A percentile compares a stretch with the other conserved stretches of the same genome.
phyloP scores from a whole-genome alignment of 2,797 vertebrate species.

The Dermochelys coriacea region DNA sequence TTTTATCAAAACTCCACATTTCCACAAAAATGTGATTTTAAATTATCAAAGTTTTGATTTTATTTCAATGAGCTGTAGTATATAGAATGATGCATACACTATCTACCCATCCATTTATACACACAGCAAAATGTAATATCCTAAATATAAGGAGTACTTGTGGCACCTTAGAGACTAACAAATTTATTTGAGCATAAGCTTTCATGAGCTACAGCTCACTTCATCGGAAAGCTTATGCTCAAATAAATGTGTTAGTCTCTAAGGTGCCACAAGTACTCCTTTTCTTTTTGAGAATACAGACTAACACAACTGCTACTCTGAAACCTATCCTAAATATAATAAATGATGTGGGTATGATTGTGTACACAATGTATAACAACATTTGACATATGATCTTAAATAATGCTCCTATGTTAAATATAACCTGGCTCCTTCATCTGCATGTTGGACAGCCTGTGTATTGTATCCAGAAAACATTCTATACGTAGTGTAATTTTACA shows the following conservation, averaged over 20 bases:
- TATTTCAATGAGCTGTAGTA: background rate
- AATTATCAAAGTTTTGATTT: background rate
- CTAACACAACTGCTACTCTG: too few species aligned
- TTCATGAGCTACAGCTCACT: too few species aligned
- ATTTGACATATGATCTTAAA: conserved; percentile 10
- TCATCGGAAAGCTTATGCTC: too few species aligned
- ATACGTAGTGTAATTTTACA: background rate
- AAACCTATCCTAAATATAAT: conserved; percentile 58
- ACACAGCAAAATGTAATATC: conserved; percentile 47
- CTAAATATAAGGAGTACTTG: conserved; percentile 53
- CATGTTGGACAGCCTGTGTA: conserved; percentile 51
- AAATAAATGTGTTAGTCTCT: too few species aligned
- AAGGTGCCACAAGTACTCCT: too few species aligned
- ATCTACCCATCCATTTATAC: conserved; percentile 66
- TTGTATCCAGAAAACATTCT: conserved; percentile 58
- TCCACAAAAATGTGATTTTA: background rate
- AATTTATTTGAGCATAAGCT: too few species aligned
- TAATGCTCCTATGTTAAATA: conserved; percentile 74
- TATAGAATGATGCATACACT: conserved; percentile 36
- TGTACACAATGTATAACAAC: conserved; percentile 61
- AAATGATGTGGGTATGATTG: conserved; percentile 46
- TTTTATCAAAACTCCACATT: background rate
- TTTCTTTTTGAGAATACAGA: too few species aligned
- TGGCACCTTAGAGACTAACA: too few species aligned
- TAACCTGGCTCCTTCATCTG: conserved; percentile 72